phyloP scores from a whole-genome alignment of 1,140 invertebrate species.

The Drosophila ambigua region DNA sequence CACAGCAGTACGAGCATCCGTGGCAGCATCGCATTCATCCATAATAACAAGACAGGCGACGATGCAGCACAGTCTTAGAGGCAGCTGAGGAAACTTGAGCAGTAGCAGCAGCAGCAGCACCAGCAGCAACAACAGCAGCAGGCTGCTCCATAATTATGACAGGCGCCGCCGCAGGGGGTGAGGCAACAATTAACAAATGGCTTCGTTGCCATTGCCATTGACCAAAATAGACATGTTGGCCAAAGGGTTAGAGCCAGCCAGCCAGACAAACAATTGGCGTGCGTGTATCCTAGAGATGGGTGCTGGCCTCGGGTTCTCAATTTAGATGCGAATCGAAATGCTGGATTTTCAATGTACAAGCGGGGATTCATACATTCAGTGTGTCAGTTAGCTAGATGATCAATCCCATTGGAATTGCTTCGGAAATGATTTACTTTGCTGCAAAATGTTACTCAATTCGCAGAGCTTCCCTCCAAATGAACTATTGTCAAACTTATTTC shows the following conservation, averaged over 20 bases:
- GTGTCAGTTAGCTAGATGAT: no score
- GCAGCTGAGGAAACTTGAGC: constrained; percentile 51
- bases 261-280: neutral
- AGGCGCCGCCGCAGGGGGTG: constrained; percentile 38
- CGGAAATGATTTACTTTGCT: no score
- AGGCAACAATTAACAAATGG: constrained; percentile 66
- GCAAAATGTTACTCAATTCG: no score
- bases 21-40: constrained; percentile 18
- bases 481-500: no score
- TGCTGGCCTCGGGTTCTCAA: no score
- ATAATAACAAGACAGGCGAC: constrained; percentile 43
- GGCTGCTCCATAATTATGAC: constrained; percentile 63
- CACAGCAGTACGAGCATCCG: neutral
- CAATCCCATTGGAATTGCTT: no score
- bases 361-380: no score
- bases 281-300: no score
- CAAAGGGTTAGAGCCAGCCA: constrained; percentile 32
- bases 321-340: no score
- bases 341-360: no score
- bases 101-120: constrained; percentile 2
- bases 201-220: constrained; percentile 32
- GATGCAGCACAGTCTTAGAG: constrained; percentile 34
- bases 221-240: constrained; percentile 56
- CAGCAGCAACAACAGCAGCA: no score
- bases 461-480: no score